Percentiles rank a stretch among this genome's conserved stretches.
These are phyloP conservation scores for Cydia splendana DNA, from an alignment of 1,140 invertebrate genomes.

Conservation along the genomic window DNA sequence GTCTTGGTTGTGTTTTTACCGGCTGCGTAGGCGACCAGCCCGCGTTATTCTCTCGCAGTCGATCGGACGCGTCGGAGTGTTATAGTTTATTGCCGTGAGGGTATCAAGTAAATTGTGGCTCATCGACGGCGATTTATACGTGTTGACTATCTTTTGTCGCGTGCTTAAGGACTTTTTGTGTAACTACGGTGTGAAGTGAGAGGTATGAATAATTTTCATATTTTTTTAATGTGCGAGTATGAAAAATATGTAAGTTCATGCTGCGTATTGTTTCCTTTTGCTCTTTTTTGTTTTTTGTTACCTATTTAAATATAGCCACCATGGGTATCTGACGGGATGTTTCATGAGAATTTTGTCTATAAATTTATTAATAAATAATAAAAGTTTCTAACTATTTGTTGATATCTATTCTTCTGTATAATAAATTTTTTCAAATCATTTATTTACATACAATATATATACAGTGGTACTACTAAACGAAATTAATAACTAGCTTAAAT, in stretches of 20 bases:
- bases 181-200: slow-evolving; percentile 34
- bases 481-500: too few relatives aligned
- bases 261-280: background rate
- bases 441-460: too few relatives aligned
- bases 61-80: slow-evolving; percentile 74
- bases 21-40: slow-evolving; percentile 68
- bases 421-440: too few relatives aligned
- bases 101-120: slow-evolving; percentile 68
- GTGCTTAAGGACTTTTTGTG: slow-evolving; percentile 62
- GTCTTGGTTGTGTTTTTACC: slow-evolving; percentile 71
- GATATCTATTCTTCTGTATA: too few relatives aligned
- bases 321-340: too few relatives aligned
- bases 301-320: too few relatives aligned
- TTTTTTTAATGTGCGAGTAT: slow-evolving; percentile 1
- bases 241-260: background rate
- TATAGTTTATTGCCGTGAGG: slow-evolving; percentile 72
- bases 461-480: too few relatives aligned
- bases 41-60: slow-evolving; percentile 74
- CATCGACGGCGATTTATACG: slow-evolving; percentile 63
- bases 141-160: slow-evolving; percentile 51
- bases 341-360: background rate
- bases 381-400: too few relatives aligned
- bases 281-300: background rate
- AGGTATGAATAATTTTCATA: slow-evolving; percentile 43
- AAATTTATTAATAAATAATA: background rate